Evolutionary conservation across 2,797 vertebrate genomes (phyloP).

Genomic region (Tokudaia muenninki): DNA sequence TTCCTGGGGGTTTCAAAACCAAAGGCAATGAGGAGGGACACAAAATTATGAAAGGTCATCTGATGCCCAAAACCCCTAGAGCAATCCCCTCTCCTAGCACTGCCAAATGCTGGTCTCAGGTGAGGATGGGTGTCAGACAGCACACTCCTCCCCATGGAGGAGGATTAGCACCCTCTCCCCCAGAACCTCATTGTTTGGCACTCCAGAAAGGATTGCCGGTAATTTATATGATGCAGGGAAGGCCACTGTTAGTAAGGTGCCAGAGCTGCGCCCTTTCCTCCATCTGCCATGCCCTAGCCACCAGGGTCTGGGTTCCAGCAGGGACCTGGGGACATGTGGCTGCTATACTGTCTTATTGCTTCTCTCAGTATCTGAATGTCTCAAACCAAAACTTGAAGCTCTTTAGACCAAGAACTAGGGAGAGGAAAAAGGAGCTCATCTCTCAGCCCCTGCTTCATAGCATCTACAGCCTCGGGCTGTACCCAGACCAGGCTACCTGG

Average conservation of each 20-base stretch:
- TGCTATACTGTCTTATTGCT: constrained; percentile 70
- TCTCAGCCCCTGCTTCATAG: constrained; percentile 65
- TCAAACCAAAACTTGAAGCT: constrained; percentile 88
- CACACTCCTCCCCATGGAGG: constrained; percentile 10
- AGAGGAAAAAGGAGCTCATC: constrained; percentile 71
- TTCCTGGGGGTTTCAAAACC: constrained; percentile 67
- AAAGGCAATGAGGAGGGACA: constrained; percentile 60
- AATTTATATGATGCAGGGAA: constrained; percentile 62
- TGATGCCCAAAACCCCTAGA: constrained; percentile 43
- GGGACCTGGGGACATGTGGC: background rate
- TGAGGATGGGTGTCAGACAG: constrained; percentile 64
- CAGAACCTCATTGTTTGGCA: constrained; percentile 70
- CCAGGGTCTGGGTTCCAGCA: constrained; percentile 51
- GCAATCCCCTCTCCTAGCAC: constrained; percentile 17
- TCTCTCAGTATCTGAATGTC: constrained; percentile 87
- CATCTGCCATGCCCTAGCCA: constrained; percentile 46
- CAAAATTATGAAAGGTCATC: constrained; percentile 25
- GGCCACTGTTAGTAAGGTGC: constrained; percentile 65
- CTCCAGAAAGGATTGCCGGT: constrained; percentile 57
- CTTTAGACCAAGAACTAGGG: constrained; percentile 78
- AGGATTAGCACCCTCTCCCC: constrained; percentile 18
- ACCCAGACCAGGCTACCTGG: constrained; percentile 72
- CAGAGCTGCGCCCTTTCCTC: constrained; percentile 66
- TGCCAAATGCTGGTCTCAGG: constrained; percentile 66
- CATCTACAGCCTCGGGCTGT: constrained; percentile 53